Evolutionary conservation across 2,113 vertebrate species (phyloP).

Genomic region (Coryphaenoides rupestris): DNA sequence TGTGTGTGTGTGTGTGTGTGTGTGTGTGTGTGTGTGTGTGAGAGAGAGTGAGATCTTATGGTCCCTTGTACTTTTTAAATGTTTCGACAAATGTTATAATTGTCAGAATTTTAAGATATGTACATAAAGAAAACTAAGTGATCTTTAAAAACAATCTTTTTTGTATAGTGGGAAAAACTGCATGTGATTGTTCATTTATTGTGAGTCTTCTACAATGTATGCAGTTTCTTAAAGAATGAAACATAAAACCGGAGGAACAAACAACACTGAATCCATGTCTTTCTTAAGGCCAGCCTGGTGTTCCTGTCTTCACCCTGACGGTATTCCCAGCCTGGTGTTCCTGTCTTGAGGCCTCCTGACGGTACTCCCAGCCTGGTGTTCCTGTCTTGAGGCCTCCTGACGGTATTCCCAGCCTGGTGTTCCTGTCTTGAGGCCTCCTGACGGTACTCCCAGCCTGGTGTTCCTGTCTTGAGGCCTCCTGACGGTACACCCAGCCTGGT

Average conservation of each 20-base stretch:
- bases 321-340: too few relatives aligned
- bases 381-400: too few relatives aligned
- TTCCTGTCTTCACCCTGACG: too few relatives aligned
- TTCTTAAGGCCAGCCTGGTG: too few relatives aligned
- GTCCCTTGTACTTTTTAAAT: constrained; percentile 69
- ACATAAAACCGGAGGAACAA: constrained; percentile 53
- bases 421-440: too few relatives aligned
- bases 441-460: too few relatives aligned
- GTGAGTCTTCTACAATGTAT: constrained; percentile 88
- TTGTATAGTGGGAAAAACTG: constrained; percentile 89
- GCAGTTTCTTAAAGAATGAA: constrained; percentile 86
- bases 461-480: too few relatives aligned
- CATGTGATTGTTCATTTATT: constrained; percentile 90
- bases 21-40: constrained; percentile 17
- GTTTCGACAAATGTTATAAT: constrained; percentile 47
- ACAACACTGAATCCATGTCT: too few relatives aligned
- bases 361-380: too few relatives aligned
- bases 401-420: too few relatives aligned
- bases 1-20: constrained; percentile 25
- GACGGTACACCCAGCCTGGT: too few relatives aligned
- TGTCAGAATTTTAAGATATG: constrained; percentile 76
- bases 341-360: too few relatives aligned
- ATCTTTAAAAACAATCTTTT: constrained; percentile 74
- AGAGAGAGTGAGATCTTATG: constrained; percentile 37
- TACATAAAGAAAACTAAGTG: constrained; percentile 78